Evolutionary conservation across 1,140 invertebrate species (phyloP).

Genomic region (Ips nitidus): DNA sequence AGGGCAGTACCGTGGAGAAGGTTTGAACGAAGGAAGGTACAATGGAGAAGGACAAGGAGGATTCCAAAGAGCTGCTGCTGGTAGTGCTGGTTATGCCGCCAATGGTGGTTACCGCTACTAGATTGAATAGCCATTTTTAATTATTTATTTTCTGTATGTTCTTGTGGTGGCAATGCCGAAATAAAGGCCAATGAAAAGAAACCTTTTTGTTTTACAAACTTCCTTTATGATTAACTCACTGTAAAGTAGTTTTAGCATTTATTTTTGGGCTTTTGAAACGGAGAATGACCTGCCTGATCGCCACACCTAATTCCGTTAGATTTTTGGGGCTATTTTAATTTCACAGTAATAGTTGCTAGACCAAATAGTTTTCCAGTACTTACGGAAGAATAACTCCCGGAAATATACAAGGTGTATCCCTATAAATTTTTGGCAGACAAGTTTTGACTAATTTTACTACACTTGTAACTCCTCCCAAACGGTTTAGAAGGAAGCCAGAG

Average conservation of each 20-base stretch:
- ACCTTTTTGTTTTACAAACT: too few species aligned
- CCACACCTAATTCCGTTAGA: neutral
- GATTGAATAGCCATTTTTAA: neutral
- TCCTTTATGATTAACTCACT: neutral
- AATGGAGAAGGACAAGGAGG: neutral
- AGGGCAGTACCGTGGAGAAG: constrained; percentile 32
- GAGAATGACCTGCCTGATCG: neutral
- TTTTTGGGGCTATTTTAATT: too few species aligned
- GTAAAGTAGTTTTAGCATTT: neutral
- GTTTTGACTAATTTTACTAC: too few species aligned
- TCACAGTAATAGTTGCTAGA: too few species aligned
- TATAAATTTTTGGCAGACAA: too few species aligned
- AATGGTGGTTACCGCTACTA: constrained; percentile 10
- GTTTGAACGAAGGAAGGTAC: constrained; percentile 28
- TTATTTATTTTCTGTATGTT: constrained; percentile 10
- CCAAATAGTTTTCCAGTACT: too few species aligned
- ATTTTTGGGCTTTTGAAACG: neutral
- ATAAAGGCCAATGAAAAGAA: constrained; percentile 3
- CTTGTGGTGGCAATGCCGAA: constrained; percentile 5
- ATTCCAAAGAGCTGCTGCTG: constrained; percentile 6
- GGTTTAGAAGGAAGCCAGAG: too few species aligned
- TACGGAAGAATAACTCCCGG: too few species aligned
- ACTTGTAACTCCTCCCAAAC: too few species aligned
- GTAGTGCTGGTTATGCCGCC: constrained; percentile 4
- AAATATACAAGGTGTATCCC: too few species aligned